These are phyloP conservation scores for Dendrocincla tyrannina DNA, from an alignment of 2,797 vertebrate genomes.

Conservation along the genomic window DNA sequence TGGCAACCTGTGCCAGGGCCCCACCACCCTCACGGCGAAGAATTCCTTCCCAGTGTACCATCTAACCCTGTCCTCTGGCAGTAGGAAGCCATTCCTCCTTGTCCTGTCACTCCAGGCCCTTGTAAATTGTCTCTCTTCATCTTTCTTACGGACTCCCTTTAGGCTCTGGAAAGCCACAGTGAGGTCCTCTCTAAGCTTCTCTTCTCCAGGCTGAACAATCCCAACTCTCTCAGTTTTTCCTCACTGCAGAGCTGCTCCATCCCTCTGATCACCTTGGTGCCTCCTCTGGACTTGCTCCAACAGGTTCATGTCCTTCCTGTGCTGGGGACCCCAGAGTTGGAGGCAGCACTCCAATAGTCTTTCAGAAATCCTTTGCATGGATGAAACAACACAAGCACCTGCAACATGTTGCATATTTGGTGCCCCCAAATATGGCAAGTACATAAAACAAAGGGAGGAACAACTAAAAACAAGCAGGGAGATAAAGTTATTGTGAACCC, in stretches of 20 bases:
- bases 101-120: not conserved
- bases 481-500: not conserved
- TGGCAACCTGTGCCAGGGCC: not conserved
- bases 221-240: not conserved
- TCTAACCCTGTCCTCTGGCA: not conserved
- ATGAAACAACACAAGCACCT: not conserved
- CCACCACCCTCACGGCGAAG: not conserved
- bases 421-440: not conserved
- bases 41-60: not conserved
- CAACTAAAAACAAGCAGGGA: not conserved
- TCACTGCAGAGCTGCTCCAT: not conserved
- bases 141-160: not conserved
- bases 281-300: not conserved
- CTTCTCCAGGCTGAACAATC: not conserved
- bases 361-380: not conserved
- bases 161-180: not conserved
- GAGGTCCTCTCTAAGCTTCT: not conserved
- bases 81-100: accelerated
- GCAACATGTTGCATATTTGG: not conserved
- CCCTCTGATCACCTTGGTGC: not conserved
- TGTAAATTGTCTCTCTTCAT: not conserved
- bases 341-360: not conserved
- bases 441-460: not conserved
- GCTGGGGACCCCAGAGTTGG: too few relatives aligned
- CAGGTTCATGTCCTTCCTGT: not conserved